Percentiles rank a stretch among this genome's conserved stretches.
Evolutionary conservation across 2,113 vertebrate genomes (phyloP).

Genomic region (Struthidea cinerea): DNA sequence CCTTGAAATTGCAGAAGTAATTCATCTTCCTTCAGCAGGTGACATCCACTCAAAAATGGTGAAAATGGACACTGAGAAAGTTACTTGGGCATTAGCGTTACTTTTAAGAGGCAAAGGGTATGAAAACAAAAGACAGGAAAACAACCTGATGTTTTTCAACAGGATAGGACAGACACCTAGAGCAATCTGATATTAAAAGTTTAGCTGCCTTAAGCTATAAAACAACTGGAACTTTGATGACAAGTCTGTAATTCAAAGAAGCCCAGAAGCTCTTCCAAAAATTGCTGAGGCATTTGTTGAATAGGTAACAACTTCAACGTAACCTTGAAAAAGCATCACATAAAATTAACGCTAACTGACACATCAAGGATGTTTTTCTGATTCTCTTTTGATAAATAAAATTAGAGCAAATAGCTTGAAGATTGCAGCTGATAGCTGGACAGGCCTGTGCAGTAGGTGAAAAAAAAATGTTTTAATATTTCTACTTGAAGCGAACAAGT

Average conservation of each 20-base stretch:
- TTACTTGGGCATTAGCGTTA: neutral
- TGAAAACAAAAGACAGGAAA: neutral
- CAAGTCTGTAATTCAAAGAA: neutral
- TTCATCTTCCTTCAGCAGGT: neutral
- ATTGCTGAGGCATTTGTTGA: neutral
- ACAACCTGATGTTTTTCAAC: neutral
- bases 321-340: neutral
- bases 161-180: neutral
- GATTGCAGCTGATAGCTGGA: neutral
- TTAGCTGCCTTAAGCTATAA: neutral
- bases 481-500: neutral
- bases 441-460: neutral
- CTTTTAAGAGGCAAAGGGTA: neutral
- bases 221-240: neutral
- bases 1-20: neutral
- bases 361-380: neutral
- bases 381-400: neutral
- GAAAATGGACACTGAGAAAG: neutral
- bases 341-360: neutral
- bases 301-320: neutral
- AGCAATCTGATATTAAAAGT: neutral
- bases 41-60: neutral
- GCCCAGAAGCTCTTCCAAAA: neutral
- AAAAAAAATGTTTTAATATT: neutral
- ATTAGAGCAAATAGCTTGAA: neutral